Evolutionary conservation across 2,888 invertebrate species (phyloP), one percentile per base, ranked within the genome.

Genomic region (Synergus japonicus): DNA sequence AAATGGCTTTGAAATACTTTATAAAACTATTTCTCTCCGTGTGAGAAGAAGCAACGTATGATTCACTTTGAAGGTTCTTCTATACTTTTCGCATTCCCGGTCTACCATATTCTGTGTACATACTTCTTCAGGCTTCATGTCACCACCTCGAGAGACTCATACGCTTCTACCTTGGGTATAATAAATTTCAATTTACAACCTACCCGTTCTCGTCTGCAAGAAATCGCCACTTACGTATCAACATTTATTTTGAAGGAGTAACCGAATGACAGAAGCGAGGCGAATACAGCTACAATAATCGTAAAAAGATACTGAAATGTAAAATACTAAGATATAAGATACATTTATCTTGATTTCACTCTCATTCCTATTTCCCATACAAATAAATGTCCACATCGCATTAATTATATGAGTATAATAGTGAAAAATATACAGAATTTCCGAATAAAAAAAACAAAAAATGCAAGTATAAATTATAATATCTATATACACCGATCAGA

Each of bases 111-210:
- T 69, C 69, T 69, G 73, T 73, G 54, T 73, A 37, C 73, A 73
- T 54, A 69, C 69, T 73, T 58, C 73, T 73, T 73, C 73, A 73
- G 54, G 41, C n/a, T 73, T 41, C 37, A n/a, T 73, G 54, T 73
- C 73, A 73, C 73, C 73, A 73, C 73, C 73, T 73, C 73, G n/a
- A 73, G 73, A 73, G 73, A 73, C 73, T 73, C 73, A 73, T 73
- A 73, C 15, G 37, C 54, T 54, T 73, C 18, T 54, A 73, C 73
- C 73, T 41, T 41, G 41, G 73, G 54, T 58, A 73, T 73, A 73
- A 73, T 73, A 73, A 73, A 73, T 73, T 73, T 73, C 73, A 73
- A 73, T 73, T 73, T 73, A 73, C 73, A 73, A 54, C 49, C 73
- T 54, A 73, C 54, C 49, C 8, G 29, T 69, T 29, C 49, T 58